Evolutionary conservation across 1,140 invertebrate species (phyloP), one percentile per base, ranked within the genome.

Genomic region (Pantala flavescens): DNA sequence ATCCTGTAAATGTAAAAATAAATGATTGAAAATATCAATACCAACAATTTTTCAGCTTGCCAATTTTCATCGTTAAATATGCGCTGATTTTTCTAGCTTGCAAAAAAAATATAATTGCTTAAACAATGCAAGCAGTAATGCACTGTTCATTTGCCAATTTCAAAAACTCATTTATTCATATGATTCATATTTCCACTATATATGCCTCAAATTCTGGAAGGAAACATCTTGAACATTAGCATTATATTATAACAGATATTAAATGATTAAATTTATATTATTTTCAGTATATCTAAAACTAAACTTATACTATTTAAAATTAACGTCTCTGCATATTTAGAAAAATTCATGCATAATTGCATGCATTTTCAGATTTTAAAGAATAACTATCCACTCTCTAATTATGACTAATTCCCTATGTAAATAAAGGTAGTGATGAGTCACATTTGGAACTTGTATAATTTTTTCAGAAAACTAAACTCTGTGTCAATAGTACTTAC

Each of bases 401-500:
- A 3, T 63, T 63, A 63, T 63, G 49, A 63, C 49, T 63, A 63
- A 63, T 63, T 3, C 49, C 49, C 49, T 63, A 63, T 63, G 28
- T 63, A 63, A 63, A 63, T 63, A 63, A 63, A 63, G n/a, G n/a
- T 63, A 63, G 49, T 63, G 49, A 63, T 63, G 49, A 63, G 14
- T 63, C 49, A 63, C 49, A 63, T 63, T 63, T 63, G 49, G 49
- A 63, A 63, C 49, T 63, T 63, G 49, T 63, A 63, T 63, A 63
- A 63, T 63, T 63, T 63, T 63, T 63, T 63, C 49, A 63, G 49
- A 63, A 63, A 63, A 63, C 49, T 63, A 63, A 63, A 63, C 49
- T 63, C 49, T 63, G 49, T 63, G 49, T 63, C 49, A 63, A 63
- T 63, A 63, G 87, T 89, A 89, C 90, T 94, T 95, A 88, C 93